Evolutionary conservation across 35 echinoderm and acorn worm species (phyloP).

Genomic region (Apostichopus japonicus): DNA sequence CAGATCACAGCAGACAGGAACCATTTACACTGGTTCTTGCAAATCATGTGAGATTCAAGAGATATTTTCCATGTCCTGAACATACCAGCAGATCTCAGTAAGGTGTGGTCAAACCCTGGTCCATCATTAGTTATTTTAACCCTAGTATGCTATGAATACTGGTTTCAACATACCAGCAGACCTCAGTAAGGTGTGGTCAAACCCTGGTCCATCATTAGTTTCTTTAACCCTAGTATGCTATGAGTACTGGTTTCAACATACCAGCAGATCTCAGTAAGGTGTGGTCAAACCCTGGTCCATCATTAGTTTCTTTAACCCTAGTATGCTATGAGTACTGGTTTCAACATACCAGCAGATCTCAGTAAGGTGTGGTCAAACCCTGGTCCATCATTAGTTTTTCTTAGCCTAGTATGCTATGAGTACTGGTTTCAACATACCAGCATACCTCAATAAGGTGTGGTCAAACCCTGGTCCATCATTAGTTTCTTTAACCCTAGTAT

Average conservation of each 20-base stretch:
- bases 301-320: too few relatives aligned
- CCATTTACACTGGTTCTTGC: too few relatives aligned
- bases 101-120: constrained; percentile 47
- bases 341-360: constrained; percentile 38
- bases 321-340: not conserved
- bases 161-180: constrained; percentile 13
- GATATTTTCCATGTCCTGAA: too few relatives aligned
- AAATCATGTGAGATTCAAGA: too few relatives aligned
- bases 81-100: not conserved
- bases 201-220: not conserved
- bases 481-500: too few relatives aligned
- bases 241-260: not conserved
- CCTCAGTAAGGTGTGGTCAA: constrained; percentile 46
- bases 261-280: not conserved
- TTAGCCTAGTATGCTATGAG: too few relatives aligned
- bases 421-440: constrained; percentile 18
- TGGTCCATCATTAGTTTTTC: not conserved
- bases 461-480: constrained; percentile 16
- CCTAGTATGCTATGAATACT: too few relatives aligned
- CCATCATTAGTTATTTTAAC: not conserved
- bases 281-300: not conserved
- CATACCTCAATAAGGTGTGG: constrained; percentile 15
- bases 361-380: constrained; percentile 46
- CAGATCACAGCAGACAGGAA: too few relatives aligned
- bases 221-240: too few relatives aligned